Evolutionary conservation across 2,888 invertebrate genomes (phyloP).

Genomic region (Leptura quadrifasciata): DNA sequence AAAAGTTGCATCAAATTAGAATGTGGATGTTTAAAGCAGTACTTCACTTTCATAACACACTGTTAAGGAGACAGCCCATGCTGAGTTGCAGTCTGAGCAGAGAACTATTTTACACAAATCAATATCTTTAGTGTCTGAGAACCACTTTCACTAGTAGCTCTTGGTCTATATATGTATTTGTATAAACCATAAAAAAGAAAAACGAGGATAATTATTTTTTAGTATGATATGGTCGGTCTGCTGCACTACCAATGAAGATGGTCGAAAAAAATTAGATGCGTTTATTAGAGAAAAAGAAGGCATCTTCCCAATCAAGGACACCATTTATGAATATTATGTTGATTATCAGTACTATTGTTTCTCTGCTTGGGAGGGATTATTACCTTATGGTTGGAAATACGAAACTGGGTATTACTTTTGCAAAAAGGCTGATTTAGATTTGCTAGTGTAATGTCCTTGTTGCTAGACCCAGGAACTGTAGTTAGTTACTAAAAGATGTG

Average conservation of each 20-base stretch:
- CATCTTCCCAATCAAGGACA: conserved; percentile 89
- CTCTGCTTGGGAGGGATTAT: conserved; percentile 86
- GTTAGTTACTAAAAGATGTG: too few species aligned
- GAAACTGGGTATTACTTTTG: conserved; percentile 76
- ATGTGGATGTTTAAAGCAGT: too few species aligned
- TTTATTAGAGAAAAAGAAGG: conserved; percentile 88
- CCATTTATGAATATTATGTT: conserved; percentile 93
- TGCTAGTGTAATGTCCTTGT: not conserved
- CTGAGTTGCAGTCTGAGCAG: too few species aligned
- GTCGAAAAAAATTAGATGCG: conserved; percentile 85
- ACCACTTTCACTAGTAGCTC: too few species aligned
- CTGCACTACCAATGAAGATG: conserved; percentile 86
- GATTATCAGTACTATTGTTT: conserved; percentile 83
- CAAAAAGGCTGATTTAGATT: not conserved
- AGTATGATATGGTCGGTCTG: conserved; percentile 92
- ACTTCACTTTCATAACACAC: too few species aligned
- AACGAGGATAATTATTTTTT: conserved; percentile 46
- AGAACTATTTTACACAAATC: too few species aligned
- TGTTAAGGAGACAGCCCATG: too few species aligned
- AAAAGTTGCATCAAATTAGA: too few species aligned
- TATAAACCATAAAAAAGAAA: not conserved
- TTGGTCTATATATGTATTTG: too few species aligned
- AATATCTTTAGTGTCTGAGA: too few species aligned
- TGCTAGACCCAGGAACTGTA: not conserved
- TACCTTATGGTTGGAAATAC: conserved; percentile 84